Base-by-base conservation (phyloP, 2,113 vertebrate species). In the Lichenostomus cassidix region DNA sequence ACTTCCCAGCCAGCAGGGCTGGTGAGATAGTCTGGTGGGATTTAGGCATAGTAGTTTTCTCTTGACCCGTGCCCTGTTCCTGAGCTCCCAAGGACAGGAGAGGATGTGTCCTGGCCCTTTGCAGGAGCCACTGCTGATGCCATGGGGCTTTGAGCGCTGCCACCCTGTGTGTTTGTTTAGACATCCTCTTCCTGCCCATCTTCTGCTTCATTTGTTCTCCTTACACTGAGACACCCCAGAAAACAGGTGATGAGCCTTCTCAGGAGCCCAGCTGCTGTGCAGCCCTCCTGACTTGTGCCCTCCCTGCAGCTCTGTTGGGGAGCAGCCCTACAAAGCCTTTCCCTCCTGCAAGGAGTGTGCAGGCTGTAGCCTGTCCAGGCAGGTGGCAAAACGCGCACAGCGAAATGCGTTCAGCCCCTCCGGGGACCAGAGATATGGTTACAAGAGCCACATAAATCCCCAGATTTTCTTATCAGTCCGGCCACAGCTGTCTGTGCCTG, bases 251-350 rank as follows among this genome's bases (percentile, higher is more conserved):
- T 31, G 46, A 62, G 8, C 33, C 13, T 59, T 35, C 35, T 41
- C 9, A 21, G 5, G 52, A 50, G 11, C 18, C 13, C 3, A 5
- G 19, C 15, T 37, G 20, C 44, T 88, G 73, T 46, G 19, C 59
- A 90, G 15, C 6, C 31, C n/a, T 41, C 35, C 6, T 3, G 2
- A 9, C 15, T 69, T 16, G 29, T 87, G 12, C 50, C 3, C 0
- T 29, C 10, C 21, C 7, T 6, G 20, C 14, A 3, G 24, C 19
- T 33, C 25, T 56, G 25, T 14, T 1, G 2, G 9, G 0, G 0
- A 50, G 37, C 21, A 65, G 46, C 46, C 1, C 0, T 3, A 28
- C 44, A 18, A 35, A 55, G 21, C 0, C 0, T 29, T 79, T 73
- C 27, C 31, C 29, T 76, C 42, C 83, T 41, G 37, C 12, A 9